Evolutionary conservation across 2,113 vertebrate genomes (phyloP).

Genomic region (Mus spicilegus): DNA sequence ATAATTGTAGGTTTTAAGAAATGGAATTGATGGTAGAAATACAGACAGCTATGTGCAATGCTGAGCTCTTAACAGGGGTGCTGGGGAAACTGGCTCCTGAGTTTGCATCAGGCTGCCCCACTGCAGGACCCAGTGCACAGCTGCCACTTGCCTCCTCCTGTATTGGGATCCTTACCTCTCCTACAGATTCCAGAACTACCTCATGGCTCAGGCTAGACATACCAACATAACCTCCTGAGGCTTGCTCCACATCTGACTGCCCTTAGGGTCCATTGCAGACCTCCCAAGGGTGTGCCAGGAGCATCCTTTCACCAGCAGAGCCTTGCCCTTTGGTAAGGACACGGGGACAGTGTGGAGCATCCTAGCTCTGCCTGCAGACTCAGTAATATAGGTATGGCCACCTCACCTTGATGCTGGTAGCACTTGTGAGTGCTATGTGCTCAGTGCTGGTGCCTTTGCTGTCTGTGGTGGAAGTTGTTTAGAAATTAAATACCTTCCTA

Average conservation of each 20-base stretch:
- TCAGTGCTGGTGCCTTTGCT: neutral
- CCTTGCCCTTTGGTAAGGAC: too few species aligned
- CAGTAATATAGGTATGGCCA: neutral
- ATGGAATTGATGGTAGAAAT: conserved; percentile 78
- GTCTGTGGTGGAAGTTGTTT: neutral
- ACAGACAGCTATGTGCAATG: conserved; percentile 50
- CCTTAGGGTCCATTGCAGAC: neutral
- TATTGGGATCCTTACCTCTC: neutral
- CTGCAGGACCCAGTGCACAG: fast-evolving
- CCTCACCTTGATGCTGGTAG: neutral
- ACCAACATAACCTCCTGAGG: too few species aligned
- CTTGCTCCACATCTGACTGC: neutral
- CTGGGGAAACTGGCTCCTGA: neutral
- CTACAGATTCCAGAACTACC: fast-evolving
- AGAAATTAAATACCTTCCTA: neutral
- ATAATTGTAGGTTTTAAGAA: conserved; percentile 77
- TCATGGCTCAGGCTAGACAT: neutral
- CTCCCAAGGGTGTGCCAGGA: fast-evolving
- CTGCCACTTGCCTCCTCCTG: neutral
- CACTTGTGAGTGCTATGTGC: neutral
- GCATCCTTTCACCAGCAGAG: neutral
- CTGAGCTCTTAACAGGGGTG: fast-evolving
- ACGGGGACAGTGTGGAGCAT: neutral
- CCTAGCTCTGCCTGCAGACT: neutral
- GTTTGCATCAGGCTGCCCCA: neutral